These are phyloP conservation scores for Colletes collaris DNA, from an alignment of 2,888 invertebrate species.

Conservation along the genomic window DNA sequence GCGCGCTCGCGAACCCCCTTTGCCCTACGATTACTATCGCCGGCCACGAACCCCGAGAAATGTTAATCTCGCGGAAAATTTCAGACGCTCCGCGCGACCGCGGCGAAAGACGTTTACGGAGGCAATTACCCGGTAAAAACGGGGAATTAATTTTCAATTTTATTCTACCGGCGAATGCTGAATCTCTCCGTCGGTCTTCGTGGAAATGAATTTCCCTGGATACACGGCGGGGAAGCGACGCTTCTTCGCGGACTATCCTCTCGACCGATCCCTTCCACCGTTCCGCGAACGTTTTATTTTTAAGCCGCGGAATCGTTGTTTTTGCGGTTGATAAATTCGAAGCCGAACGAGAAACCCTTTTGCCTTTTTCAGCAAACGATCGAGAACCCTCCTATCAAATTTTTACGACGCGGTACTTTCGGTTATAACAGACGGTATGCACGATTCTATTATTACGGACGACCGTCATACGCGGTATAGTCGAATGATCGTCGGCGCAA, in stretches of 20 bases:
- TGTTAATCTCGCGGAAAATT: constrained; percentile 64
- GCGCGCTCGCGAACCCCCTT: constrained; percentile 26
- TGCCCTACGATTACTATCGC: constrained; percentile 60
- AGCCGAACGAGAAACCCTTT: constrained; percentile 5
- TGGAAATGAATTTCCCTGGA: neutral
- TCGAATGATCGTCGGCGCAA: constrained; percentile 29
- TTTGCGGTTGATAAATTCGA: neutral
- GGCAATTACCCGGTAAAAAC: constrained; percentile 43
- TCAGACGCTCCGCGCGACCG: constrained; percentile 20
- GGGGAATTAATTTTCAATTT: constrained; percentile 42
- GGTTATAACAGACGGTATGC: constrained; percentile 22
- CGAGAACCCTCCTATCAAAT: constrained; percentile 3
- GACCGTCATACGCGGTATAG: neutral
- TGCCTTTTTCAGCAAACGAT: neutral
- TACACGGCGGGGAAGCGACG: neutral
- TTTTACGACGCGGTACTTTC: constrained; percentile 34
- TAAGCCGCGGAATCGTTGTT: too few relatives aligned
- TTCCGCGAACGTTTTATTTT: neutral
- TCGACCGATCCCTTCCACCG: neutral
- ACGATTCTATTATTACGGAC: constrained; percentile 27
- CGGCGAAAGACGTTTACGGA: constrained; percentile 14
- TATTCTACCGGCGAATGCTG: constrained; percentile 17
- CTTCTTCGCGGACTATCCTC: neutral
- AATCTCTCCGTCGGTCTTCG: neutral
- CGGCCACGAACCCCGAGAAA: constrained; percentile 59